These are phyloP conservation scores for Pristionchus mayeri DNA, from an alignment of 2,888 invertebrate genomes.

Conservation along the genomic window DNA sequence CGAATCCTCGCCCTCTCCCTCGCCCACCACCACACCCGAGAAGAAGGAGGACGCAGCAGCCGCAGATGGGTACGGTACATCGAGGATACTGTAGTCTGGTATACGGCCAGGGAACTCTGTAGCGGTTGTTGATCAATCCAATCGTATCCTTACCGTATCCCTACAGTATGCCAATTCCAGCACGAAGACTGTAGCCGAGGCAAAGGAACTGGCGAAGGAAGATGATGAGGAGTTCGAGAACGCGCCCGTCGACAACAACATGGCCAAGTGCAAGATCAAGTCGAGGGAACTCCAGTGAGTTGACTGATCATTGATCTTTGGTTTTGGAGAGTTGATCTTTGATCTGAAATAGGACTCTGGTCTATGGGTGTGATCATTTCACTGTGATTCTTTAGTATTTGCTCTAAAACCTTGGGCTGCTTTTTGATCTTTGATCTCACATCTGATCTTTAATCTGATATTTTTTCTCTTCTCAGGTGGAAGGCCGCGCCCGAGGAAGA, in stretches of 20 bases:
- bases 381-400: too few species aligned
- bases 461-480: background rate
- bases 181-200: background rate
- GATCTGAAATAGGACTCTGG: too few species aligned
- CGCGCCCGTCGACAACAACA: background rate
- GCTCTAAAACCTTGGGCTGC: too few species aligned
- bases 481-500: background rate
- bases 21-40: background rate
- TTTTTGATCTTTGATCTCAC: too few species aligned
- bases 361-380: too few species aligned
- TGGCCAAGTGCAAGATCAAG: constrained; percentile 16
- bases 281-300: constrained; percentile 27
- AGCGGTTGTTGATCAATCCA: too few species aligned
- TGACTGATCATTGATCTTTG: background rate
- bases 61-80: background rate
- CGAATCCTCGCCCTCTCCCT: background rate
- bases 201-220: constrained; percentile 22
- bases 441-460: background rate
- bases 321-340: too few species aligned
- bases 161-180: background rate
- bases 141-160: background rate
- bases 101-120: too few species aligned
- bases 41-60: background rate
- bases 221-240: constrained; percentile 31
- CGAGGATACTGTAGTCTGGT: too few species aligned